Conservation (phyloP, 2,113 vertebrate genomes). For the Stictonetta naevosa region DNA sequence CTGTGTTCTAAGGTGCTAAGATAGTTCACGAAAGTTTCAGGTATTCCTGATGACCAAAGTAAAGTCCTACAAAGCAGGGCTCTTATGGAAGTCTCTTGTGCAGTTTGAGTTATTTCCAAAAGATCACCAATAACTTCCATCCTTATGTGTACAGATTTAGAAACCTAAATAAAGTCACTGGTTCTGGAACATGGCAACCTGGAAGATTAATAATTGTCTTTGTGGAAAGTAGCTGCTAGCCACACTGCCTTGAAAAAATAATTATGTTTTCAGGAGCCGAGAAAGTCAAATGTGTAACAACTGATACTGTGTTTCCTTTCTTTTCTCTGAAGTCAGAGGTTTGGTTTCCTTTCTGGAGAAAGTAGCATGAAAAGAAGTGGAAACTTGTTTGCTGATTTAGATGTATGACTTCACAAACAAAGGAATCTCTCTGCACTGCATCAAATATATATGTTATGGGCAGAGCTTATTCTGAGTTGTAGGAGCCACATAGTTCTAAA, state of each 20-base stretch:
- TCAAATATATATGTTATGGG: not conserved
- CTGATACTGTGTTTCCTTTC: not conserved
- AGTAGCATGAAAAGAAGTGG: not conserved
- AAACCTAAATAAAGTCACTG: not conserved
- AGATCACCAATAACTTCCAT: not conserved
- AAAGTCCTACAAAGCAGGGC: not conserved
- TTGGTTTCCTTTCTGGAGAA: not conserved
- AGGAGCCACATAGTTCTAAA: not conserved
- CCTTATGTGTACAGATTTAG: not conserved
- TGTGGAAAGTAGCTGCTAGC: not conserved
- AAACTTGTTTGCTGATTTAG: not conserved
- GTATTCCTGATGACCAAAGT: not conserved
- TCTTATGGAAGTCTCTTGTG: not conserved
- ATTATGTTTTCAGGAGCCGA: not conserved
- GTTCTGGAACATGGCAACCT: not conserved
- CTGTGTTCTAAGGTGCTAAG: not conserved
- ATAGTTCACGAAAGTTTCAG: not conserved
- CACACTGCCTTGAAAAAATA: not conserved
- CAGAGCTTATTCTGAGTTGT: not conserved
- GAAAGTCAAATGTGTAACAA: not conserved
- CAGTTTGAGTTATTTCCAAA: not conserved
- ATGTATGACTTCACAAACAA: not conserved
- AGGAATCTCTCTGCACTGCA: not conserved
- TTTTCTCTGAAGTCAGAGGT: not conserved
- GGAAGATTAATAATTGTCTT: not conserved